Conservation (phyloP, 2,797 vertebrate genomes). For the Harpagifer antarcticus region DNA sequence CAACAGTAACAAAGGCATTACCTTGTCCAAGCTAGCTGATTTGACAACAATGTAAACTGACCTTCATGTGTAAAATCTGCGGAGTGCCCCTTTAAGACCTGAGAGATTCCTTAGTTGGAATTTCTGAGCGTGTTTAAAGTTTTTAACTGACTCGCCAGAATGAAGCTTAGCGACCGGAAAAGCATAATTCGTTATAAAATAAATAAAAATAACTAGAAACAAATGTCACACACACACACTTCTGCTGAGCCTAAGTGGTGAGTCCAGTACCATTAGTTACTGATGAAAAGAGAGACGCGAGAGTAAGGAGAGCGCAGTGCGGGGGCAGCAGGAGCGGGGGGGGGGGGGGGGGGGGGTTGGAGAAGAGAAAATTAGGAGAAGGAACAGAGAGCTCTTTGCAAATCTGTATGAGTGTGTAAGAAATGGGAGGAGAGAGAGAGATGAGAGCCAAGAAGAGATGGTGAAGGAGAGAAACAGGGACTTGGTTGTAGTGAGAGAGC, state of each 20-base stretch:
- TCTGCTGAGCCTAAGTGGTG: slow-evolving; percentile 61
- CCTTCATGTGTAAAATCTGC: neutral
- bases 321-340: slow-evolving; percentile 11
- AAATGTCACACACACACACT: slow-evolving; percentile 38
- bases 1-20: neutral
- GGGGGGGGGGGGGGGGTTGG: no score
- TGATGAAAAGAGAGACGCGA: slow-evolving; percentile 55
- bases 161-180: slow-evolving; percentile 23
- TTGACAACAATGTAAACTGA: neutral
- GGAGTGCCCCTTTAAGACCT: slow-evolving; percentile 1
- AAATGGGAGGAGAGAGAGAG: slow-evolving; percentile 11
- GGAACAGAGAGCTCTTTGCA: slow-evolving; percentile 60
- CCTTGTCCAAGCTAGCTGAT: neutral
- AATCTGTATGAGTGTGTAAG: slow-evolving; percentile 39
- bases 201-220: slow-evolving; percentile 23
- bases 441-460: slow-evolving; percentile 20
- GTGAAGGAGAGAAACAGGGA: slow-evolving; percentile 28
- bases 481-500: slow-evolving; percentile 32
- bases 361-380: slow-evolving; percentile 49
- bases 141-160: slow-evolving; percentile 48
- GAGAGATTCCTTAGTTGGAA: neutral
- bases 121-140: neutral
- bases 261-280: slow-evolving; percentile 69
- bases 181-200: slow-evolving; percentile 28
- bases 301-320: slow-evolving; percentile 28